Conservation (phyloP, 1,140 invertebrate genomes). For the Zaprionus camerounensis region DNA sequence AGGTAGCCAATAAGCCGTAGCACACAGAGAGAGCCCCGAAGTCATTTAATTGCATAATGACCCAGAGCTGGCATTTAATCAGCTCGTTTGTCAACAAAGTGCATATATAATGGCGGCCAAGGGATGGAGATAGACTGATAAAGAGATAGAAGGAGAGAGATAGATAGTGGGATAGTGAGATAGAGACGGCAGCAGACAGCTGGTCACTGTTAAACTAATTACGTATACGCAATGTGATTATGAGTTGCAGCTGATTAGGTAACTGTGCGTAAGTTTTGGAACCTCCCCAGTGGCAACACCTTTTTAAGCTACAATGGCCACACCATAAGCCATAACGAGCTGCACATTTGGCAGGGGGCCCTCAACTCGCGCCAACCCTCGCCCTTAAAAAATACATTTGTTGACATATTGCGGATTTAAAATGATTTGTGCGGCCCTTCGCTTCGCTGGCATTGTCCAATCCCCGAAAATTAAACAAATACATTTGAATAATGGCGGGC, state of each 20-base stretch:
- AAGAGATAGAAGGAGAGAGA: background rate
- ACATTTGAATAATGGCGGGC: slow-evolving; percentile 80
- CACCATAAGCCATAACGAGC: slow-evolving; percentile 67
- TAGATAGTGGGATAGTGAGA: background rate
- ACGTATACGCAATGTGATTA: slow-evolving; percentile 77
- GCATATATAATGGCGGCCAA: slow-evolving; percentile 51
- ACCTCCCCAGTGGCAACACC: background rate
- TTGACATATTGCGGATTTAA: slow-evolving; percentile 83
- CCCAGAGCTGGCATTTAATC: slow-evolving; percentile 76
- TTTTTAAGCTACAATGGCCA: slow-evolving; percentile 29
- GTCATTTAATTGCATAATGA: slow-evolving; percentile 80
- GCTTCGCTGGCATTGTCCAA: slow-evolving; percentile 6
- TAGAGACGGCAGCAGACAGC: slow-evolving; percentile 25
- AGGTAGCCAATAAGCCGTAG: slow-evolving; percentile 43
- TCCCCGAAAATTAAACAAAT: slow-evolving; percentile 78
- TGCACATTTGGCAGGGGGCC: slow-evolving; percentile 37
- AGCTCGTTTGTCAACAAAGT: slow-evolving; percentile 80
- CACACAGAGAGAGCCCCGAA: slow-evolving; percentile 37
- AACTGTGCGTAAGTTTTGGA: background rate
- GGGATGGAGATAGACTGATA: slow-evolving; percentile 5
- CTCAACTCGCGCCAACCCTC: too few species aligned
- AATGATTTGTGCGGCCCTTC: slow-evolving; percentile 74
- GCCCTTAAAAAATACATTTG: slow-evolving; percentile 60
- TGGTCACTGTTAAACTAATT: slow-evolving; percentile 67
- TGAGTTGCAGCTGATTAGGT: slow-evolving; percentile 65